Evolutionary conservation across 2,888 invertebrate species (phyloP).

Genomic region (Cristatella mucedo): DNA sequence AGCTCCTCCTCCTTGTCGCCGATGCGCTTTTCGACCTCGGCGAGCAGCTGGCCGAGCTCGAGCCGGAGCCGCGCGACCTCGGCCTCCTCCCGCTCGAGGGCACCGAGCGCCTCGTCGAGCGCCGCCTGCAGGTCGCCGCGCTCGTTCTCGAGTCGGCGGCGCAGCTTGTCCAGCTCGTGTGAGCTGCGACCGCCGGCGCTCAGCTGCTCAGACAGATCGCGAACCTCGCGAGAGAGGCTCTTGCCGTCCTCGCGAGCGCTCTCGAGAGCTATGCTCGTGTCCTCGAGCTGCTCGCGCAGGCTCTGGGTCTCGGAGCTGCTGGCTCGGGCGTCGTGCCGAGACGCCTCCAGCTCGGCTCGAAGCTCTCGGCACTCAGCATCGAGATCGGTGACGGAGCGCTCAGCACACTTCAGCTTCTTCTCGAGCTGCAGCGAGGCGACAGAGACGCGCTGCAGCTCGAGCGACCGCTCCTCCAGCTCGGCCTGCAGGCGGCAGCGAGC

Average conservation of each 20-base stretch:
- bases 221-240: slow-evolving; percentile 98
- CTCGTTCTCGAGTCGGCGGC: slow-evolving; percentile 95
- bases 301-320: slow-evolving; percentile 99
- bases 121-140: slow-evolving; percentile 99
- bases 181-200: slow-evolving; percentile 99
- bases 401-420: slow-evolving; percentile 99
- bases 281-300: slow-evolving; percentile 87
- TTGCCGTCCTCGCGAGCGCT: slow-evolving; percentile 97
- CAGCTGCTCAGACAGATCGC: slow-evolving; percentile 96
- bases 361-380: slow-evolving; percentile 88
- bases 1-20: slow-evolving; percentile 99
- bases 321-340: slow-evolving; percentile 98
- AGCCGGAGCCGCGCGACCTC: slow-evolving; percentile 76
- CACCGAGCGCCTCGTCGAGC: slow-evolving; percentile 95
- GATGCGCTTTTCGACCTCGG: slow-evolving; percentile 97
- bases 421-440: slow-evolving; percentile 65
- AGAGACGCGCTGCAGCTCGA: slow-evolving; percentile 75
- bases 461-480: slow-evolving; percentile 91
- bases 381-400: slow-evolving; percentile 99
- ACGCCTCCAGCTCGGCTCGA: slow-evolving; percentile 76
- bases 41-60: slow-evolving; percentile 92
- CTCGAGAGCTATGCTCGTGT: slow-evolving; percentile 91
- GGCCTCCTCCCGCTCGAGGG: slow-evolving; percentile 98
- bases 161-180: slow-evolving; percentile 96
- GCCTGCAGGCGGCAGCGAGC: slow-evolving; percentile 89